Evolutionary conservation across 2,888 invertebrate species (phyloP).

Genomic region (Agrotis clavis): DNA sequence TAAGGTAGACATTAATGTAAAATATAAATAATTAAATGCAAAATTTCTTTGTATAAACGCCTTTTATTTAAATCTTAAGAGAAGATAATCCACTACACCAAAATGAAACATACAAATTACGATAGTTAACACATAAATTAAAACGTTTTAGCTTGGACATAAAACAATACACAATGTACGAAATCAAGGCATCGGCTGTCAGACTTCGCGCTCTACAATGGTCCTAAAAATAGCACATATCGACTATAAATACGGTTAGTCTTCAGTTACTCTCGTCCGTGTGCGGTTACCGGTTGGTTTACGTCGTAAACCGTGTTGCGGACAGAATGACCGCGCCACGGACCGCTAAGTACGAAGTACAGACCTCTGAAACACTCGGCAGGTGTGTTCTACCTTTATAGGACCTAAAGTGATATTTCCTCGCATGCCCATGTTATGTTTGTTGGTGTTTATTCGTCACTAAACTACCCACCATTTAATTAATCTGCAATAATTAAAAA

Average conservation of each 20-base stretch:
- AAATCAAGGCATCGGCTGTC: slow-evolving; percentile 38
- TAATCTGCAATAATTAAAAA: not conserved
- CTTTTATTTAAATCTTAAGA: slow-evolving; percentile 47
- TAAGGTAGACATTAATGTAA: slow-evolving; percentile 78
- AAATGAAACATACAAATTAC: not conserved
- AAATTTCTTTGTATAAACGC: slow-evolving; percentile 58
- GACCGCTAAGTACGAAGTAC: slow-evolving; percentile 78
- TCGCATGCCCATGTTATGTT: slow-evolving; percentile 22
- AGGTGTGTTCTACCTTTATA: slow-evolving; percentile 74
- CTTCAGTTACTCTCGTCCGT: slow-evolving; percentile 64
- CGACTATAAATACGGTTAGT: slow-evolving; percentile 68
- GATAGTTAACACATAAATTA: slow-evolving; percentile 16
- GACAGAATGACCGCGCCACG: slow-evolving; percentile 74
- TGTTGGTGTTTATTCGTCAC: slow-evolving; percentile 13
- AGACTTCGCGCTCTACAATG: slow-evolving; percentile 19
- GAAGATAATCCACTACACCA: not conserved
- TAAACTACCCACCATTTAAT: not conserved
- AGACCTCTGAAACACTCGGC: slow-evolving; percentile 80
- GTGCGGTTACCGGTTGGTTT: slow-evolving; percentile 45
- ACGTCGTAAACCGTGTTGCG: slow-evolving; percentile 4
- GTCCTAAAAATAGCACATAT: slow-evolving; percentile 56
- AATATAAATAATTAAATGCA: slow-evolving; percentile 77
- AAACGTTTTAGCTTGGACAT: not conserved
- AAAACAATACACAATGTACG: slow-evolving; percentile 36
- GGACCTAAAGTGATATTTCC: not conserved